Percentiles rank a stretch among this genome's conserved stretches.
These are phyloP conservation scores for Noctua janthina DNA, from an alignment of 2,888 invertebrate genomes.

Conservation along the genomic window DNA sequence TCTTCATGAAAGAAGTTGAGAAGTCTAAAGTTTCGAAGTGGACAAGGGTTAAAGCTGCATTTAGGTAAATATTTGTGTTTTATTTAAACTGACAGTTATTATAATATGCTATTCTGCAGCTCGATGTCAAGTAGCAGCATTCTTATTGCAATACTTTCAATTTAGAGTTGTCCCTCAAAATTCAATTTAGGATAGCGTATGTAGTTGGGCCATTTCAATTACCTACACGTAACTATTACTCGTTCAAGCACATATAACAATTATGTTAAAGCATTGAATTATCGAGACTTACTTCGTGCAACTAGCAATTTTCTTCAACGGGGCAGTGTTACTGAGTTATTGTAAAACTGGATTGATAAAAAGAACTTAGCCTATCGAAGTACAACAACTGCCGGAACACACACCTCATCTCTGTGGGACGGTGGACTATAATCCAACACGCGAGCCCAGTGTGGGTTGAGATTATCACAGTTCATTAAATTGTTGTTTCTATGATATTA, in stretches of 20 bases:
- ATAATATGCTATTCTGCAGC: too few species aligned
- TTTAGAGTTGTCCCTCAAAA: background rate
- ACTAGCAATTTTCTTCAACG: background rate
- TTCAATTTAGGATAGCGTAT: background rate
- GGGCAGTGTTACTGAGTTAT: background rate
- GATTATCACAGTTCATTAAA: too few species aligned
- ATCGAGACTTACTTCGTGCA: background rate
- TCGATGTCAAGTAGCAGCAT: background rate
- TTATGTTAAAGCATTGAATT: background rate
- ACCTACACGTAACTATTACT: background rate
- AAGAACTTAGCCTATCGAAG: background rate
- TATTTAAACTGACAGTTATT: background rate
- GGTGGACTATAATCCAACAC: too few species aligned
- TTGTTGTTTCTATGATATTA: too few species aligned
- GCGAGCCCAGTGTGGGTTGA: too few species aligned
- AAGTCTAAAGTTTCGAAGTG: constrained; percentile 95
- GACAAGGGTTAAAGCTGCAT: constrained; percentile 97
- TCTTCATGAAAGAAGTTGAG: constrained; percentile 85
- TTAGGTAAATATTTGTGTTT: constrained; percentile 91
- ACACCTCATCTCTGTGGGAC: too few species aligned
- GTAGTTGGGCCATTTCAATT: background rate
- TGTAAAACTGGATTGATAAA: background rate
- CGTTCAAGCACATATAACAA: background rate
- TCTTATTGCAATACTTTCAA: background rate
- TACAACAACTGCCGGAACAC: background rate